phyloP scores from a whole-genome alignment of 2,888 invertebrate genomes.

The Tinea pellionella region DNA sequence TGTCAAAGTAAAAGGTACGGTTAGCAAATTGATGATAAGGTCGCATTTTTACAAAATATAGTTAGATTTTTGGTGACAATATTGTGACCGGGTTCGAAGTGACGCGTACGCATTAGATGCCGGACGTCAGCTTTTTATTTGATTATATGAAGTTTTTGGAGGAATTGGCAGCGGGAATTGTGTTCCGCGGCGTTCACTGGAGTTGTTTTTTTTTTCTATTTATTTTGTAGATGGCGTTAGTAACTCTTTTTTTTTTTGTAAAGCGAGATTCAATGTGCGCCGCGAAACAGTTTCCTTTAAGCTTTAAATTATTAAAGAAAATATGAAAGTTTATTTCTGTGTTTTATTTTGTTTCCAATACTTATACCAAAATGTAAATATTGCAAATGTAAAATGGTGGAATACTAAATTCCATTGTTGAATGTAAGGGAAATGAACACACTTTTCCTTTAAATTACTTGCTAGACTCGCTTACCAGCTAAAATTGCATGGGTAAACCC shows the following conservation, averaged over 20 bases:
- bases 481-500: too few relatives aligned
- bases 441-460: too few relatives aligned
- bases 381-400: too few relatives aligned
- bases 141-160: neutral
- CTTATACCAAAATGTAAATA: too few relatives aligned
- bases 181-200: neutral
- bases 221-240: neutral
- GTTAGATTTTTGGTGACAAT: neutral
- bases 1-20: too few relatives aligned
- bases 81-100: neutral
- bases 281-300: slow-evolving; percentile 42
- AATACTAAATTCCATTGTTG: too few relatives aligned
- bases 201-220: neutral
- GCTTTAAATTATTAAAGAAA: slow-evolving; percentile 69
- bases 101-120: neutral
- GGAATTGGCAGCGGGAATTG: neutral
- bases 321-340: slow-evolving; percentile 47
- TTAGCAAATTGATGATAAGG: too few relatives aligned
- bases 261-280: neutral
- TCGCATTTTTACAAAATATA: too few relatives aligned
- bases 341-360: slow-evolving; percentile 34
- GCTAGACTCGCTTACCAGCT: too few relatives aligned
- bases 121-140: neutral
- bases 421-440: too few relatives aligned
- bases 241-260: neutral